A percentile compares a stretch with the other conserved stretches of the same genome.
Conservation (phyloP, 2,888 invertebrate genomes). For the Leucozona laternaria region DNA sequence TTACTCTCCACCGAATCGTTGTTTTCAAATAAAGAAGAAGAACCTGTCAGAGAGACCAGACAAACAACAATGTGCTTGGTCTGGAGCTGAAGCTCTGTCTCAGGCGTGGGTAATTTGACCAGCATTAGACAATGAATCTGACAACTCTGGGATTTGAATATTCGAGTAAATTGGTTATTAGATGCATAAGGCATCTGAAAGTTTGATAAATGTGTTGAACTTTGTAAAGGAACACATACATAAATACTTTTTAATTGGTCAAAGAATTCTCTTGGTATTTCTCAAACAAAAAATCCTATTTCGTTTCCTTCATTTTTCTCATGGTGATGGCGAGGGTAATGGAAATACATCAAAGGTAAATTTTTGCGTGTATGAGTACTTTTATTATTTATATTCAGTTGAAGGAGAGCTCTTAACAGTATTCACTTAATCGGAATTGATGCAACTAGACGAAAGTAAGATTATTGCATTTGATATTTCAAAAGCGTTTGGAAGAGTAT, state of each 20-base stretch:
- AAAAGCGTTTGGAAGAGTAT: too few species aligned
- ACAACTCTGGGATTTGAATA: constrained; percentile 56
- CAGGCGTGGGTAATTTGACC: constrained; percentile 47
- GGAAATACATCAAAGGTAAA: too few species aligned
- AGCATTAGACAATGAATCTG: constrained; percentile 51
- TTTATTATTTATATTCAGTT: too few species aligned
- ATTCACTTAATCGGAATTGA: too few species aligned
- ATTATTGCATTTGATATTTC: too few species aligned
- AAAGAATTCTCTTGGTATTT: background rate
- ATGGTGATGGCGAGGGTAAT: too few species aligned
- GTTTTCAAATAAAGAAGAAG: constrained; percentile 43
- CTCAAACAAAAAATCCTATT: background rate
- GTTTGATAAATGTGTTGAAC: background rate
- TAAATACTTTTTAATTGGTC: constrained; percentile 16
- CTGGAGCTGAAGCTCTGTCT: background rate
- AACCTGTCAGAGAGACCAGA: constrained; percentile 26
- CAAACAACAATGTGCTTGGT: background rate
- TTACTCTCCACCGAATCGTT: constrained; percentile 42
- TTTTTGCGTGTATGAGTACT: too few species aligned
- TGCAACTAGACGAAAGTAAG: too few species aligned
- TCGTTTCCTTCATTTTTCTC: too few species aligned
- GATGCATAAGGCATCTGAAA: background rate
- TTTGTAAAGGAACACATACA: background rate
- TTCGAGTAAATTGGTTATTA: constrained; percentile 19
- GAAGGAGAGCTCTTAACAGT: too few species aligned